Evolutionary conservation across 2,797 vertebrate genomes (phyloP).

Genomic region (Apogon hyalosoma): DNA sequence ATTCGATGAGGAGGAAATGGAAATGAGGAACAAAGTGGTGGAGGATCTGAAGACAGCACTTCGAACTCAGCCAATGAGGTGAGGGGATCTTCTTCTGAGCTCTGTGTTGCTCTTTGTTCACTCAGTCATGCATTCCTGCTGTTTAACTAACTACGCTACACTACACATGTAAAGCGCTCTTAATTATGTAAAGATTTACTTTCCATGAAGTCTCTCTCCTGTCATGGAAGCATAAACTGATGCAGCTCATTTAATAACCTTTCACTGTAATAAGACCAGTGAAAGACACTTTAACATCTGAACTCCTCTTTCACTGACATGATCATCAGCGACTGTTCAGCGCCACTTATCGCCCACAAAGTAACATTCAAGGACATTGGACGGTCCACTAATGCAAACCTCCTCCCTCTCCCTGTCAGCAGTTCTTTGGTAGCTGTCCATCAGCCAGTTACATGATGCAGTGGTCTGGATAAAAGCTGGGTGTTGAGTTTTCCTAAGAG

Average conservation of each 20-base stretch:
- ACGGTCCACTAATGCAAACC: slow-evolving; percentile 27
- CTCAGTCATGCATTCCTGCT: background rate
- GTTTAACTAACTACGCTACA: slow-evolving; percentile 16
- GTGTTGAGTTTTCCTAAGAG: slow-evolving; percentile 58
- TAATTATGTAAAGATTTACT: slow-evolving; percentile 23
- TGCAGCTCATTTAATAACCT: slow-evolving; percentile 18
- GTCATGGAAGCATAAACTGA: background rate
- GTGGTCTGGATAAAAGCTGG: slow-evolving; percentile 41
- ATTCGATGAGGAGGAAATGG: slow-evolving; percentile 96
- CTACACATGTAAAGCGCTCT: slow-evolving; percentile 16
- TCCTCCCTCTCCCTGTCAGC: slow-evolving; percentile 37
- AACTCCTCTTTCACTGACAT: slow-evolving; percentile 8
- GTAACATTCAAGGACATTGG: slow-evolving; percentile 48
- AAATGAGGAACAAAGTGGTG: slow-evolving; percentile 96
- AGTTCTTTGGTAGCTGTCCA: slow-evolving; percentile 47
- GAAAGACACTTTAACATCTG: slow-evolving; percentile 38
- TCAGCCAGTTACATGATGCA: slow-evolving; percentile 54
- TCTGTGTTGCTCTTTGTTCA: background rate
- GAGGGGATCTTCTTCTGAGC: slow-evolving; percentile 12
- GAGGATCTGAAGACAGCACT: slow-evolving; percentile 98
- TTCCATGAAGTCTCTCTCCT: slow-evolving; percentile 22
- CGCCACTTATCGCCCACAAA: slow-evolving; percentile 56
- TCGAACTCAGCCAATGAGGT: slow-evolving; percentile 98
- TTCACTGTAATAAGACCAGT: slow-evolving; percentile 22
- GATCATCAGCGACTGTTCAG: slow-evolving; percentile 43